Evolutionary conservation across 2,113 vertebrate genomes (phyloP), one percentile per base, ranked within the genome.

Genomic region (Vombatus ursinus): DNA sequence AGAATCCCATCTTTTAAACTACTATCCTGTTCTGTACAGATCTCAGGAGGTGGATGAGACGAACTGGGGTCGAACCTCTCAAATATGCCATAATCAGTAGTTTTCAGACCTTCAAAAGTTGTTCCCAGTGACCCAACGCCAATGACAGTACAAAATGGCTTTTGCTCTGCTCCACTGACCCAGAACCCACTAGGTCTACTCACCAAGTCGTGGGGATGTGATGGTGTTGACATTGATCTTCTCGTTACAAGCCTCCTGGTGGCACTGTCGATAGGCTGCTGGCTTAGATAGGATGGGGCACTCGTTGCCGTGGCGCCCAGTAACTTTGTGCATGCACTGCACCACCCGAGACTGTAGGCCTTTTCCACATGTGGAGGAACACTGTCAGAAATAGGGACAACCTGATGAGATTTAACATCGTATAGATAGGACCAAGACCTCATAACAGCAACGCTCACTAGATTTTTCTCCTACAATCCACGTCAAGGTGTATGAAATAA

Each of bases 241-340:
- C 94, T 99, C 99, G 0, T 99, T 99, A 98, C 99, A 99, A 90
- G 98, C 98, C 48, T 99, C 99, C 68, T 99, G 99, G 98, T 99
- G 99, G 97, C 99, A 99, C 96, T 99, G 99, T 52, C 99, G 98
- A 98, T 99, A 99, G 92, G 99, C 99, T 0, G 99, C 98, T 0
- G 99, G 99, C 96, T 99, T 99, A 25, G 98, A 97, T 26, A 98
- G 98, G 23, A 98, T 90, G 0, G 99, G 99, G 57, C 99, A 99
- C 96, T 99, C 99, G 0, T 97, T 99, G 95, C 99, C 99, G 0
- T 99, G 99, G 91, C 99, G 99, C 92, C 99, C 99, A 0, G 99
- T 99, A 92, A 99, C 99, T 94, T 98, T 99, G 98, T 99, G 99
- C 99, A 99, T 99, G 94, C 99, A 99, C 96, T 99, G 99, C 51